Evolutionary conservation across 2,113 vertebrate species (phyloP).

Genomic region (Nannospalax galili): DNA sequence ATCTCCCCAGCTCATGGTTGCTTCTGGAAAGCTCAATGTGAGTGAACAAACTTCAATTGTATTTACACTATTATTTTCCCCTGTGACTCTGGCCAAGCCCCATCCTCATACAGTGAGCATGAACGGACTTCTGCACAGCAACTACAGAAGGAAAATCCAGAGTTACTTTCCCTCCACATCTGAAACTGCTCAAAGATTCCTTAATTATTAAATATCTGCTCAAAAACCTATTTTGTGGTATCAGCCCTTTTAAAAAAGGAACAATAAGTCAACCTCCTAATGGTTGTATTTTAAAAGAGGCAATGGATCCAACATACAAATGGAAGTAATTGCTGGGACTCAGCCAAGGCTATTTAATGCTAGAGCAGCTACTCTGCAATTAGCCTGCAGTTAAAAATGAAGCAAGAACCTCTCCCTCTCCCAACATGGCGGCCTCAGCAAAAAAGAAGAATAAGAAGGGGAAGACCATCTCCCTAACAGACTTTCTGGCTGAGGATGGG

Average conservation of each 20-base stretch:
- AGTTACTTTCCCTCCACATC: not conserved
- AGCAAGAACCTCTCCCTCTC: too few species aligned
- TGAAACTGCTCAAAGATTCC: not conserved
- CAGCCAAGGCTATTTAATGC: not conserved
- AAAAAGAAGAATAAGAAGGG: slow-evolving; percentile 99
- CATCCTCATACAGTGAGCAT: not conserved
- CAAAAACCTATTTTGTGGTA: not conserved
- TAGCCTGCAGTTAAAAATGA: not conserved
- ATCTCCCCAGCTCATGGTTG: not conserved
- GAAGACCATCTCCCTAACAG: slow-evolving; percentile 95
- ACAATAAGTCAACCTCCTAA: not conserved
- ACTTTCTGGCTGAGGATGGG: slow-evolving; percentile 95
- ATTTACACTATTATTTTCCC: not conserved
- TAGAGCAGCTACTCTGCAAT: not conserved
- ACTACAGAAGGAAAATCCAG: not conserved
- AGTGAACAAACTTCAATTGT: not conserved
- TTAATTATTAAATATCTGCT: not conserved
- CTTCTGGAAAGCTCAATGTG: not conserved
- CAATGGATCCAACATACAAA: not conserved
- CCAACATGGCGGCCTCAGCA: too few species aligned
- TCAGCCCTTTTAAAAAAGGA: not conserved
- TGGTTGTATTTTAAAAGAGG: not conserved
- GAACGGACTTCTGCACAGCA: not conserved
- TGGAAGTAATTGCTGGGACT: not conserved
- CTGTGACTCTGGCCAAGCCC: not conserved